Conservation (phyloP, 1,140 invertebrate genomes). For the Aplysia californica region DNA sequence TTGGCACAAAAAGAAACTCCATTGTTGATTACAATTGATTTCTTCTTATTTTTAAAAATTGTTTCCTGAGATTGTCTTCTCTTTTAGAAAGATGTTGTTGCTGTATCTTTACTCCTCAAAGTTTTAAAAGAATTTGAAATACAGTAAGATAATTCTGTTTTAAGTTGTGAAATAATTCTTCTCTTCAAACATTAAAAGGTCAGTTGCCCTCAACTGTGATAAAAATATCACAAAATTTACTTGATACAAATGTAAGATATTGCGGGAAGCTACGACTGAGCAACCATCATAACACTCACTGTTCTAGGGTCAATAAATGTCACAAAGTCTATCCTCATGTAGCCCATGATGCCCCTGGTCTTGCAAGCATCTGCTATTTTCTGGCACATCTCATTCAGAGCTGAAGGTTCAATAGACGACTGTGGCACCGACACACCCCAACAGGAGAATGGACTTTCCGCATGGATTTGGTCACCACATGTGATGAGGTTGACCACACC, state of each 20-base stretch:
- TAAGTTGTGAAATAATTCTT: too few species aligned
- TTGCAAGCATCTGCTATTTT: conserved; percentile 64
- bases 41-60: too few species aligned
- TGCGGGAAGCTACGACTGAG: too few species aligned
- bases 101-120: too few species aligned
- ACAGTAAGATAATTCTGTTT: background rate
- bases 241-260: too few species aligned
- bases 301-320: conserved; percentile 65
- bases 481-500: conserved; percentile 55
- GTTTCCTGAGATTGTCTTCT: too few species aligned
- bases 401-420: conserved; percentile 62
- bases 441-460: conserved; percentile 60
- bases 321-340: conserved; percentile 65
- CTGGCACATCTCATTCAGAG: conserved; percentile 56
- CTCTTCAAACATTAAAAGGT: background rate
- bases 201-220: background rate
- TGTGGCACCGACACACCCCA: conserved; percentile 68
- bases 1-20: too few species aligned
- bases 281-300: too few species aligned
- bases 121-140: background rate
- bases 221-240: too few species aligned
- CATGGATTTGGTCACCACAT: conserved; percentile 67
- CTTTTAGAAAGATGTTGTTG: too few species aligned
- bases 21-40: too few species aligned
- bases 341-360: conserved; percentile 63